Conservation (phyloP, 2,888 invertebrate genomes). For the Hyppa rectilinea region DNA sequence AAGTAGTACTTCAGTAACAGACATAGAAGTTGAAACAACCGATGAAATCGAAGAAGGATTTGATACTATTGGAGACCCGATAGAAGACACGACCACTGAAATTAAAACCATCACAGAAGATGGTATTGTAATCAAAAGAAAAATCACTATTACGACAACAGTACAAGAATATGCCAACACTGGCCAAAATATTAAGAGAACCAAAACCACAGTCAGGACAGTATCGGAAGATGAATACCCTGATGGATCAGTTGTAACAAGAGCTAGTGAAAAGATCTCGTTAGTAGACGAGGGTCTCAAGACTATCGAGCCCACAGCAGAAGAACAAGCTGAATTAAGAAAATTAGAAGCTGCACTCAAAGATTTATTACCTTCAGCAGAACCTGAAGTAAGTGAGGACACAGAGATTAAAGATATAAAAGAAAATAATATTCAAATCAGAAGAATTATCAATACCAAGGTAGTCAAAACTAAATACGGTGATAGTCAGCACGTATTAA, state of each 20-base stretch:
- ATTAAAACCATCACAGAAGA: slow-evolving; percentile 74
- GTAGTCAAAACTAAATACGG: slow-evolving; percentile 71
- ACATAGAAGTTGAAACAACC: slow-evolving; percentile 70
- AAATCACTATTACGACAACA: slow-evolving; percentile 76
- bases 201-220: slow-evolving; percentile 80
- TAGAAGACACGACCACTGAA: slow-evolving; percentile 73
- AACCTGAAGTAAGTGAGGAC: slow-evolving; percentile 68
- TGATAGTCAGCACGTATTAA: slow-evolving; percentile 65
- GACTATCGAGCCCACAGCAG: slow-evolving; percentile 21
- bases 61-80: slow-evolving; percentile 71
- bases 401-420: slow-evolving; percentile 68
- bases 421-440: slow-evolving; percentile 65
- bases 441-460: slow-evolving; percentile 68
- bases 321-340: slow-evolving; percentile 47
- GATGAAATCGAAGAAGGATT: slow-evolving; percentile 73
- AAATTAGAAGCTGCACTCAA: slow-evolving; percentile 61
- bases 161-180: slow-evolving; percentile 76
- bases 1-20: slow-evolving; percentile 75
- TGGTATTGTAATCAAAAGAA: slow-evolving; percentile 76
- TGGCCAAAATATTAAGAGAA: slow-evolving; percentile 72
- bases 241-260: slow-evolving; percentile 81
- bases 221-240: slow-evolving; percentile 83
- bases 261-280: slow-evolving; percentile 83
- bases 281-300: slow-evolving; percentile 76
- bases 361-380: slow-evolving; percentile 62